Evolutionary conservation across 2,888 invertebrate genomes (phyloP).

Genomic region (Tupiocoris notatus): DNA sequence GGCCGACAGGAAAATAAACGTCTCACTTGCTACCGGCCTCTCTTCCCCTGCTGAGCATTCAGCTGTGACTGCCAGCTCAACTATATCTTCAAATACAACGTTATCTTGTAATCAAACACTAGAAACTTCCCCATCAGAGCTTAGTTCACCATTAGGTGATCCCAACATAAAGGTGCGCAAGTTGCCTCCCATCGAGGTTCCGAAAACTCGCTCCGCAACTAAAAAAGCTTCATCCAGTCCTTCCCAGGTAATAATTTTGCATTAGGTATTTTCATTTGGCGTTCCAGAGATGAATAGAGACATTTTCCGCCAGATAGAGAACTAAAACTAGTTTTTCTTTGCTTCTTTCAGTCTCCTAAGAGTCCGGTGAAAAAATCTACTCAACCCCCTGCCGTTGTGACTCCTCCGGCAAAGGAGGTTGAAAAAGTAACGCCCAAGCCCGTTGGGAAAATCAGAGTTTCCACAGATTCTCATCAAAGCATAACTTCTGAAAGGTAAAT

Average conservation of each 20-base stretch:
- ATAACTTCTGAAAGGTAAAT: conserved; percentile 13
- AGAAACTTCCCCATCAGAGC: too few relatives aligned
- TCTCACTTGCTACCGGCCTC: neutral
- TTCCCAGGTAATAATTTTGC: conserved; percentile 14
- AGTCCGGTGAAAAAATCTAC: neutral
- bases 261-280: too few relatives aligned
- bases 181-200: conserved; percentile 78
- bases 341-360: conserved; percentile 1
- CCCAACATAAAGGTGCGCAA: conserved; percentile 39
- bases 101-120: too few relatives aligned
- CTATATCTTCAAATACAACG: too few relatives aligned
- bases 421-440: neutral
- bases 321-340: neutral
- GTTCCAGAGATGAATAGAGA: too few relatives aligned
- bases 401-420: neutral
- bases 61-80: too few relatives aligned
- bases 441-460: neutral
- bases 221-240: conserved; percentile 43
- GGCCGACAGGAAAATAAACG: neutral
- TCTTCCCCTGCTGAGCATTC: too few relatives aligned
- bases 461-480: conserved; percentile 7
- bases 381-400: neutral
- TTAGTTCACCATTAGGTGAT: neutral
- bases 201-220: conserved; percentile 63
- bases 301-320: neutral